phyloP scores from a whole-genome alignment of 2,888 invertebrate species.

The Eupithecia pulchellata region DNA sequence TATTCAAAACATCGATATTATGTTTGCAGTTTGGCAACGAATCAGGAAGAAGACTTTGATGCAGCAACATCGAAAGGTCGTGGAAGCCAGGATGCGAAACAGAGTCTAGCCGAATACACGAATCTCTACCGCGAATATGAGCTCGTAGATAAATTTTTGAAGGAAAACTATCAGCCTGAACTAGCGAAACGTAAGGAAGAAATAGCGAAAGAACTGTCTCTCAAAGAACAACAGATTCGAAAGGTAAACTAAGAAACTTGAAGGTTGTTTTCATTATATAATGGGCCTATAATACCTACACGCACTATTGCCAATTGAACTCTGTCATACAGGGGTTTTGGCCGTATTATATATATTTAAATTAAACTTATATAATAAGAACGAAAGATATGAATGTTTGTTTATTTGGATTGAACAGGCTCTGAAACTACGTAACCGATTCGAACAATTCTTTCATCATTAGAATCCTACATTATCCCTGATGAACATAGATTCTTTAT shows the following conservation, averaged over 20 bases:
- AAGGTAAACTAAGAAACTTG: slow-evolving; percentile 51
- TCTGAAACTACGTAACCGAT: too few species aligned
- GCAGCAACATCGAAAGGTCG: slow-evolving; percentile 68
- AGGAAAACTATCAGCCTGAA: slow-evolving; percentile 59
- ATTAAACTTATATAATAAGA: too few species aligned
- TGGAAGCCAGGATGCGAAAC: slow-evolving; percentile 62
- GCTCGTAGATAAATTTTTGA: slow-evolving; percentile 59
- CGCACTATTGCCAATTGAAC: background rate
- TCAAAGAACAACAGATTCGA: slow-evolving; percentile 67
- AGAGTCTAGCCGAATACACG: slow-evolving; percentile 71
- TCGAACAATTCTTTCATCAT: too few species aligned
- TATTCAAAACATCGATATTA: background rate
- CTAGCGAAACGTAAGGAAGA: slow-evolving; percentile 63
- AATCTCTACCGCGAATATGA: slow-evolving; percentile 70
- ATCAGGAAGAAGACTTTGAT: slow-evolving; percentile 63
- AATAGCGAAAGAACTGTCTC: slow-evolving; percentile 60
- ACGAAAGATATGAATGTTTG: too few species aligned
- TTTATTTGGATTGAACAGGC: too few species aligned
- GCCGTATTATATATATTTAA: too few species aligned
- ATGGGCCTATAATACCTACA: too few species aligned
- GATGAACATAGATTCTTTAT: too few species aligned
- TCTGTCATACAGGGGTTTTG: background rate
- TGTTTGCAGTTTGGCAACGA: slow-evolving; percentile 65
- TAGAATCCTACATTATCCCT: too few species aligned
- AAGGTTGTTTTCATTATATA: background rate